These are phyloP conservation scores for Pristis pectinata DNA, from an alignment of 2,797 vertebrate genomes.

Conservation along the genomic window DNA sequence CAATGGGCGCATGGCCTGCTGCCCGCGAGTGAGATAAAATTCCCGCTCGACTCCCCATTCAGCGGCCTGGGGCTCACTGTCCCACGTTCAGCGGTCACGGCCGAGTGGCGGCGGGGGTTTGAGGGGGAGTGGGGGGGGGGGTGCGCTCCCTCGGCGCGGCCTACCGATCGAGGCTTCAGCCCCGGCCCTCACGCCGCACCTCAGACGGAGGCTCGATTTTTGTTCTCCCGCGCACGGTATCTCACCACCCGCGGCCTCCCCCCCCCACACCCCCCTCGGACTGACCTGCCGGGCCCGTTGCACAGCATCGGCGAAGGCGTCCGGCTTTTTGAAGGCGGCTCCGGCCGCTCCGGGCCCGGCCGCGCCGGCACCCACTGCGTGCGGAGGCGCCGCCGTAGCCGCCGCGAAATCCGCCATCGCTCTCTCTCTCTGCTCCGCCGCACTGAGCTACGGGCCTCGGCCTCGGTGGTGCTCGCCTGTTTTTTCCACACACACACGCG, in stretches of 20 bases:
- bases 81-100: too few relatives aligned
- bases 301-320: constrained; percentile 87
- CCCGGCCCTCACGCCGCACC: neutral
- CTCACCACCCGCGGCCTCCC: constrained; percentile 42
- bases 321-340: constrained; percentile 60
- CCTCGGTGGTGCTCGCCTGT: neutral
- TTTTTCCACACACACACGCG: constrained; percentile 38
- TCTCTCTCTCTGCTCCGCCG: constrained; percentile 37
- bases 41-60: too few relatives aligned
- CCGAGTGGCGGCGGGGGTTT: too few relatives aligned
- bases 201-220: neutral
- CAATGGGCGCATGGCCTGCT: too few relatives aligned
- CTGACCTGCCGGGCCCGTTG: constrained; percentile 86
- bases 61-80: too few relatives aligned
- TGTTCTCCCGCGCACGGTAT: too few relatives aligned
- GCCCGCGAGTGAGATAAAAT: too few relatives aligned
- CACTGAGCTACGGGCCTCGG: neutral
- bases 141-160: neutral
- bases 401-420: constrained; percentile 54
- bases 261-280: constrained; percentile 29
- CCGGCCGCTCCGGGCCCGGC: constrained; percentile 55
- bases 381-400: constrained; percentile 45
- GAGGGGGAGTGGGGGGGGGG: too few relatives aligned
- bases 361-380: constrained; percentile 49
- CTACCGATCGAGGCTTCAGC: neutral